Evolutionary conservation across 2,888 invertebrate species (phyloP).

Genomic region (Himalopsyche anomala): DNA sequence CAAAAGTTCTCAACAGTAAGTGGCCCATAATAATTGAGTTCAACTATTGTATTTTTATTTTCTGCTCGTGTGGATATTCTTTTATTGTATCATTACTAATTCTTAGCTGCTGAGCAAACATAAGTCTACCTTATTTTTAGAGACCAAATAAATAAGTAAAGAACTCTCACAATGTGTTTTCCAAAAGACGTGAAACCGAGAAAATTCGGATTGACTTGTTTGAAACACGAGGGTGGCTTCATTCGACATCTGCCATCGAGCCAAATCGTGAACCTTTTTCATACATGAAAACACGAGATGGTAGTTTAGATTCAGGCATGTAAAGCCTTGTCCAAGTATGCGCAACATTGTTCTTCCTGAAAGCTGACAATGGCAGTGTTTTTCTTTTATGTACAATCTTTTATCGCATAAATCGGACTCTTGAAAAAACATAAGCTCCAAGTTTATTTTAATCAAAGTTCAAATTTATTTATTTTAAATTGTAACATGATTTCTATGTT

Average conservation of each 20-base stretch:
- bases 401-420: no score
- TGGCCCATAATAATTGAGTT: no score
- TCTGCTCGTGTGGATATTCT: background rate
- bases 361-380: no score
- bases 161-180: constrained; percentile 36
- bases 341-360: background rate
- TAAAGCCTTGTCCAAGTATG: background rate
- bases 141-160: constrained; percentile 28
- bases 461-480: no score
- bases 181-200: constrained; percentile 34
- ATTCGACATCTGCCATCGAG: constrained; percentile 35
- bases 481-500: no score
- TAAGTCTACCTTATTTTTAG: constrained; percentile 1
- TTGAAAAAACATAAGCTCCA: no score
- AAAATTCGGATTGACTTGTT: constrained; percentile 43
- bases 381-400: no score
- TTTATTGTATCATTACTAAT: constrained; percentile 19
- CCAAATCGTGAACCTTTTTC: constrained; percentile 43
- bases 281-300: constrained; percentile 39
- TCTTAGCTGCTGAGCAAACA: background rate
- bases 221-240: constrained; percentile 31
- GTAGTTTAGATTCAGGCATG: background rate
- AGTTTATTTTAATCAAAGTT: no score
- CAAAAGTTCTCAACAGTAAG: no score
- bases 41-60: background rate